Base-by-base conservation (phyloP, 2,888 invertebrate genomes). In the Empis livida region DNA sequence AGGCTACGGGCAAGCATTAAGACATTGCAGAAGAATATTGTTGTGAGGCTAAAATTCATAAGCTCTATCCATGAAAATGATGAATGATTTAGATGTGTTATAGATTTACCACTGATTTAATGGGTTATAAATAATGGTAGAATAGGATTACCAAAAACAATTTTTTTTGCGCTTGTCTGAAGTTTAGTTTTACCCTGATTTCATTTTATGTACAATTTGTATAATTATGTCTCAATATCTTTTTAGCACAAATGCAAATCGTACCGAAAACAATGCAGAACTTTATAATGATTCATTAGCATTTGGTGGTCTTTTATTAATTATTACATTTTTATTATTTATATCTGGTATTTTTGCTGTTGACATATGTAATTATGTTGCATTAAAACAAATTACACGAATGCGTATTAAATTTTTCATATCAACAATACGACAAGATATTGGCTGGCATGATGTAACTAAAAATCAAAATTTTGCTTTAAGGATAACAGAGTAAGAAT, bases 391-490 rank as follows among this genome's bases (percentile, higher is more conserved):
- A 70, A 77, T 78, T 40, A 74, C 75, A 20, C 71, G 79, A 57
- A 73, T 84, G 51, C 76, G 83, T 44, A 71, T 70, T 43, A 72
- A 69, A 55, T 79, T 82, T 49, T 71, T 84, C 8, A 66, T 73
- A 53, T 70, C 82, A 1, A 78, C 83, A 1, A 73, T 84, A 32
- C 71, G 81, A 9, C 84, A 84, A 66, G 84, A 84, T 52, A 80
- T 84, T 57, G 67, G 78, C 15, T 84, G 84, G 84, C 84, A 82
- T 59, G 84, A 84, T 60, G 70, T 78, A 42, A 79, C 80, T 54
- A 78, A 78, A 6, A 75, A 78, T 10, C 80, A 81, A 64, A 84
- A 83, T 58, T 84, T 84, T 59, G 81, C 83, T 5, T 79, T 82
- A 46, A 78, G 79, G 64, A 80, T 84, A 54, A 80, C 82, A 2